Conservation (phyloP, 1,140 invertebrate species). For the Prorops nasuta region DNA sequence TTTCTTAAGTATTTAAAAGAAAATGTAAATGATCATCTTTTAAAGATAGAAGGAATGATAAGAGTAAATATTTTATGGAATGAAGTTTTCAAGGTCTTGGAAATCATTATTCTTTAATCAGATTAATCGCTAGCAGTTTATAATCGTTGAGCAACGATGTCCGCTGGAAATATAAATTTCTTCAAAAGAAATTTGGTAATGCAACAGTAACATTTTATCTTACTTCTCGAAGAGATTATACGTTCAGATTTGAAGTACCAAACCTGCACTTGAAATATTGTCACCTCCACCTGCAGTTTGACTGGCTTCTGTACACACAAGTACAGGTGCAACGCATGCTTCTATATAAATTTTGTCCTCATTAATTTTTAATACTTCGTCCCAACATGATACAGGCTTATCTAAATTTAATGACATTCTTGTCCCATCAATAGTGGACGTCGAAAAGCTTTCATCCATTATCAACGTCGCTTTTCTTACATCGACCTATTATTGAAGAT, state of each 20-base stretch:
- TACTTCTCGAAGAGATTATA: too few relatives aligned
- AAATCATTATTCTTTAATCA: too few relatives aligned
- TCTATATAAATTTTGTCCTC: conserved; percentile 58
- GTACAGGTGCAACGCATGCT: conserved; percentile 80
- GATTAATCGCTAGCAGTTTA: too few relatives aligned
- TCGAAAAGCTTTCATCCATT: conserved; percentile 84
- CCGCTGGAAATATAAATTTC: too few relatives aligned
- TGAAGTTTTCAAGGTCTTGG: too few relatives aligned
- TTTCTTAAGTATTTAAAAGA: too few relatives aligned
- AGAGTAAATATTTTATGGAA: too few relatives aligned
- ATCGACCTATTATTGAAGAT: conserved; percentile 59
- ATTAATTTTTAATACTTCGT: conserved; percentile 60
- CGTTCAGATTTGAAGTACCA: conserved; percentile 73
- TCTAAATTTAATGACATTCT: conserved; percentile 66
- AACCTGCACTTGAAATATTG: conserved; percentile 83
- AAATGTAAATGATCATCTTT: too few relatives aligned
- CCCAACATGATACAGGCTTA: conserved; percentile 82
- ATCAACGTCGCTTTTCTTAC: conserved; percentile 70
- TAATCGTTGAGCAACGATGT: too few relatives aligned
- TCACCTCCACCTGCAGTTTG: conserved; percentile 86
- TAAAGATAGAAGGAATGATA: too few relatives aligned
- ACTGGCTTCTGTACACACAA: conserved; percentile 79
- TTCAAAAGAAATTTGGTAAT: too few relatives aligned
- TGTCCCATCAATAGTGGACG: conserved; percentile 58
- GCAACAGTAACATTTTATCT: too few relatives aligned